A percentile compares a stretch with the other conserved stretches of the same genome.
phyloP scores from a whole-genome alignment of 2,797 vertebrate genomes.

The Anguilla obscura region DNA sequence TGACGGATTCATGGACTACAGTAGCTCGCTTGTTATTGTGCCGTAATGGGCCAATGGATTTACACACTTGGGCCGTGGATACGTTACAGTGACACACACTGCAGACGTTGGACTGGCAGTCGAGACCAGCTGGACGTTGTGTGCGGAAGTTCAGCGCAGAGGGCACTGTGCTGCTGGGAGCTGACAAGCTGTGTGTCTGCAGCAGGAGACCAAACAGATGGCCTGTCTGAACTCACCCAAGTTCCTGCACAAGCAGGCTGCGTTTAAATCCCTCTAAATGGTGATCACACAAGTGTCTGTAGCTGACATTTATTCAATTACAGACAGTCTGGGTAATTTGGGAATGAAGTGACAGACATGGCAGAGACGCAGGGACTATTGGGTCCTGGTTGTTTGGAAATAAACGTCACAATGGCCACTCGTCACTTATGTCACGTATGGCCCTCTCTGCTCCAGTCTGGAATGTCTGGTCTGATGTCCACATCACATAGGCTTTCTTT shows the following conservation, averaged over 20 bases:
- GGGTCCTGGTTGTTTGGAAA: not conserved
- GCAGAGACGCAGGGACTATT: not conserved
- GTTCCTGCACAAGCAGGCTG: not conserved
- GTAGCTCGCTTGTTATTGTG: not conserved
- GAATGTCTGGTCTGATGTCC: not conserved
- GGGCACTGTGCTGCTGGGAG: not conserved
- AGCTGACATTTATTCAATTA: not conserved
- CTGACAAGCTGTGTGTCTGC: not conserved
- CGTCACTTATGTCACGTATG: not conserved
- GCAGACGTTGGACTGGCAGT: not conserved
- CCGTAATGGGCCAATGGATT: not conserved
- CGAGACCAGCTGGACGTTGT: not conserved
- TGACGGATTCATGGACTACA: not conserved
- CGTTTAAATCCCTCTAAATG: not conserved
- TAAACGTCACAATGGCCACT: not conserved
- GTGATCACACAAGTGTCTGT: not conserved
- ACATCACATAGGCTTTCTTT: not conserved
- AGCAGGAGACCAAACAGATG: not conserved
- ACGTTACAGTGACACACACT: not conserved
- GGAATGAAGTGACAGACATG: not conserved
- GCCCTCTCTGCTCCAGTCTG: not conserved
- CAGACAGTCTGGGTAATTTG: not conserved
- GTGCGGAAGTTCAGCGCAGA: slow-evolving; percentile 7
- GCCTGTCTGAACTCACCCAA: not conserved
- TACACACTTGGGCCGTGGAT: not conserved